Percentiles rank a stretch among this genome's conserved stretches.
phyloP scores from a whole-genome alignment of 2,113 vertebrate genomes.

The Procavia capensis region DNA sequence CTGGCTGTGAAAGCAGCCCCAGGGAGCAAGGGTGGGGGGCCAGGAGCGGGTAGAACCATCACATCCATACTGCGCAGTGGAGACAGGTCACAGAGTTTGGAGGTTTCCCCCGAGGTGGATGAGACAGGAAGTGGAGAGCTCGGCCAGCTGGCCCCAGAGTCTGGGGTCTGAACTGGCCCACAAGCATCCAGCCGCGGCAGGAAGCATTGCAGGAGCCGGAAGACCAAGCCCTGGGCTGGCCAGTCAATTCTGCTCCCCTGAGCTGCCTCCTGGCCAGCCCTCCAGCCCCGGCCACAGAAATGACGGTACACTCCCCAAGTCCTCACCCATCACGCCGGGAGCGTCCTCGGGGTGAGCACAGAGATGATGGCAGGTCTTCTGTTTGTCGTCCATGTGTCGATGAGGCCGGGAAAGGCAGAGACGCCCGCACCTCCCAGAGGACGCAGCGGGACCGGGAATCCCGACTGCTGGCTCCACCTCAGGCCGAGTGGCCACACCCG shows the following conservation, averaged over 20 bases:
- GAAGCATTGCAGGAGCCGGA: rapidly evolving
- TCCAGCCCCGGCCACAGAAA: rapidly evolving
- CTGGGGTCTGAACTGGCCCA: background rate
- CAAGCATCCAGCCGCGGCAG: background rate
- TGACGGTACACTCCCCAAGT: rapidly evolving
- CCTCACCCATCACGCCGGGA: background rate
- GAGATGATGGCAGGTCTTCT: background rate
- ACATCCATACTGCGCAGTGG: background rate
- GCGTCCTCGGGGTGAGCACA: background rate
- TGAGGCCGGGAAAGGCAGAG: background rate
- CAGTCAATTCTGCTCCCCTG: too few relatives aligned
- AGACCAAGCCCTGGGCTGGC: too few relatives aligned
- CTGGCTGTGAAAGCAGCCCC: background rate
- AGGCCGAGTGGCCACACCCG: rapidly evolving
- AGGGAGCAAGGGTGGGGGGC: background rate
- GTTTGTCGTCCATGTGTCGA: too few relatives aligned
- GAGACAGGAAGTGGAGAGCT: background rate
- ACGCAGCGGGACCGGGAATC: too few relatives aligned
- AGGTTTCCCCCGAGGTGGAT: background rate
- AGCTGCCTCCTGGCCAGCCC: rapidly evolving
- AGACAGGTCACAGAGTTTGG: background rate
- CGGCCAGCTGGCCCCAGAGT: background rate
- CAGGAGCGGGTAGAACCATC: background rate
- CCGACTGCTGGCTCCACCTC: background rate
- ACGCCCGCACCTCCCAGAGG: background rate